Evolutionary conservation across 2,113 vertebrate genomes (phyloP).

Genomic region (Actenoides hombroni): DNA sequence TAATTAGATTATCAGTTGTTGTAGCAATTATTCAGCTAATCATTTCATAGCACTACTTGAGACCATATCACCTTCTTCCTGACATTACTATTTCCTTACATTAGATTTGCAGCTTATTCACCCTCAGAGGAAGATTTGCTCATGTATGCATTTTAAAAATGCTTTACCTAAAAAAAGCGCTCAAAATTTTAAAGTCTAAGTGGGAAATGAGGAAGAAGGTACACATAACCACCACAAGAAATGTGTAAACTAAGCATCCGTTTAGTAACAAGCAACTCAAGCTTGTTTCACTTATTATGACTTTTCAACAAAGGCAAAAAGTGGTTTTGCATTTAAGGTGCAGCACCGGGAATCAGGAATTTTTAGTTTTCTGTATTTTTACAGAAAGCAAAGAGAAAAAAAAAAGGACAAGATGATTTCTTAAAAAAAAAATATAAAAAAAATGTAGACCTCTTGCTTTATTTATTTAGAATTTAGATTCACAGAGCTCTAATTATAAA

Average conservation of each 20-base stretch:
- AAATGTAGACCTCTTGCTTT: background rate
- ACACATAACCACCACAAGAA: background rate
- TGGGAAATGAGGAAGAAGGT: background rate
- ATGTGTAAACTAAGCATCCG: rapidly evolving
- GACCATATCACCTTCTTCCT: background rate
- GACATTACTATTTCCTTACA: background rate
- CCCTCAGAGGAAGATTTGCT: background rate
- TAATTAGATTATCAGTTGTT: background rate
- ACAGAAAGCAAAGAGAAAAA: rapidly evolving
- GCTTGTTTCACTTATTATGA: background rate
- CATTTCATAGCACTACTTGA: background rate
- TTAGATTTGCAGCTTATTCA: background rate
- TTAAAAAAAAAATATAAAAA: background rate
- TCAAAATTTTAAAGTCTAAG: background rate
- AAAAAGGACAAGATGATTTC: background rate
- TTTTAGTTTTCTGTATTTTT: background rate
- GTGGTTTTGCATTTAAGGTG: background rate
- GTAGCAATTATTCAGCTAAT: constrained; percentile 26
- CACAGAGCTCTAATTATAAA: background rate
- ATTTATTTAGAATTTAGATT: background rate
- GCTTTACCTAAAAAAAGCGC: background rate
- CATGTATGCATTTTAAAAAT: background rate
- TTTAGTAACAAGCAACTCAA: background rate
- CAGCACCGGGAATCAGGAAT: background rate
- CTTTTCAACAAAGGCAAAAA: background rate